phyloP scores from a whole-genome alignment of 2,797 vertebrate species.

The Agapornis canus region DNA sequence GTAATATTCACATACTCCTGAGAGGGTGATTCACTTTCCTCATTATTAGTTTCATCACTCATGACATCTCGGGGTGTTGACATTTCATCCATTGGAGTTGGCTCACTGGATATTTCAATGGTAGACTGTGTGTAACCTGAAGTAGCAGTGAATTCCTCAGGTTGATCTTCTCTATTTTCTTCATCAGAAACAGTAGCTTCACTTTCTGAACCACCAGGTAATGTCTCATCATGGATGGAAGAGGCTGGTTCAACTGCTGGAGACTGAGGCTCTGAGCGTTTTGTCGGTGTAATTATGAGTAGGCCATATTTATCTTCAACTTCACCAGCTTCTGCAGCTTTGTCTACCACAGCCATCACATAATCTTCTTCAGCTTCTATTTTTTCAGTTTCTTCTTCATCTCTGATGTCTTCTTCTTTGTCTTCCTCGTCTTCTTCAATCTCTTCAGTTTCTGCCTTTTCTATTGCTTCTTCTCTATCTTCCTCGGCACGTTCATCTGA shows the following conservation, averaged over 20 bases:
- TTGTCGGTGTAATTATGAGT: conserved; percentile 76
- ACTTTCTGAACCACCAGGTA: conserved; percentile 87
- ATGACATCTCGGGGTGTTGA: conserved; percentile 90
- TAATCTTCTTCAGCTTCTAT: conserved; percentile 73
- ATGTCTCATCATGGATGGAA: conserved; percentile 87
- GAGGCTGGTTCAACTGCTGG: conserved; percentile 81
- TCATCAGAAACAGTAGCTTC: conserved; percentile 90
- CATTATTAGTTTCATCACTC: conserved; percentile 91
- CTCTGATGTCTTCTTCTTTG: conserved; percentile 72
- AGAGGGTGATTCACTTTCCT: conserved; percentile 88
- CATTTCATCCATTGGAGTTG: conserved; percentile 94
- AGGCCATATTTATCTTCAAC: conserved; percentile 72
- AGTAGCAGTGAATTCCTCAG: conserved; percentile 88
- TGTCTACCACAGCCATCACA: conserved; percentile 78
- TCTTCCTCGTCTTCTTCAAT: conserved; percentile 78
- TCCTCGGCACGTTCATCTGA: conserved; percentile 74
- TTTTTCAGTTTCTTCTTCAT: conserved; percentile 73
- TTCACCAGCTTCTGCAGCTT: conserved; percentile 71
- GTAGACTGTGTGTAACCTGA: conserved; percentile 91
- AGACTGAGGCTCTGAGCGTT: conserved; percentile 82
- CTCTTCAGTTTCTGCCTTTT: conserved; percentile 76
- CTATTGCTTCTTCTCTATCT: conserved; percentile 76
- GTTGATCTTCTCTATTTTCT: conserved; percentile 88
- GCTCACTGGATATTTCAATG: conserved; percentile 92
- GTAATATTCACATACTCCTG: conserved; percentile 84